Conservation (phyloP, 1,140 invertebrate genomes). For the Drosophila ambigua region DNA sequence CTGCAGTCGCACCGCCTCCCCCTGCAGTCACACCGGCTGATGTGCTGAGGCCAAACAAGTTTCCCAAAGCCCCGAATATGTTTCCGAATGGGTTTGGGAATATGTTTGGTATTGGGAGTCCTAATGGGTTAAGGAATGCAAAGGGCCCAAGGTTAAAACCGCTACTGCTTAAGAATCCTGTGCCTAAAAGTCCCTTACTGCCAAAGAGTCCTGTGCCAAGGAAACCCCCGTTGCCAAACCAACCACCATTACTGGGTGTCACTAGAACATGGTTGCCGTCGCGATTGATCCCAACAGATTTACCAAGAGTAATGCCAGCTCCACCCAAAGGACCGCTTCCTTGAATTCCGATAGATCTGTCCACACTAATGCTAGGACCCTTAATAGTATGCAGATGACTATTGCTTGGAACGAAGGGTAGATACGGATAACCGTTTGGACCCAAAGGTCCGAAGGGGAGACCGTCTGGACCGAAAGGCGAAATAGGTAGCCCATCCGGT, state of each 20-base stretch:
- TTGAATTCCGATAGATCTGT: no score
- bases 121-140: constrained; percentile 22
- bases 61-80: constrained; percentile 13
- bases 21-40: no score
- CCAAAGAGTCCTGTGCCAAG: constrained; percentile 29
- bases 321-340: no score
- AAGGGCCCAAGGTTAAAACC: constrained; percentile 6
- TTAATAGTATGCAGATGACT: no score
- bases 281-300: no score
- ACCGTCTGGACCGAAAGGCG: background rate
- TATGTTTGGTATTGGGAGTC: background rate
- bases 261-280: no score
- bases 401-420: no score
- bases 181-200: constrained; percentile 16
- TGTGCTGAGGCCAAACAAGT: background rate
- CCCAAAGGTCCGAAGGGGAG: background rate
- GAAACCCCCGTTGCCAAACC: constrained; percentile 6
- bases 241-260: background rate
- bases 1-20: no score
- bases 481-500: background rate
- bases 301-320: no score
- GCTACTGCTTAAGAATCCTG: constrained; percentile 9
- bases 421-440: background rate
- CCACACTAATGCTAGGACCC: no score
- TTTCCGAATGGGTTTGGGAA: constrained; percentile 11